Evolutionary conservation across 2,888 invertebrate genomes (phyloP).

Genomic region (Didymodactylos carnosus): DNA sequence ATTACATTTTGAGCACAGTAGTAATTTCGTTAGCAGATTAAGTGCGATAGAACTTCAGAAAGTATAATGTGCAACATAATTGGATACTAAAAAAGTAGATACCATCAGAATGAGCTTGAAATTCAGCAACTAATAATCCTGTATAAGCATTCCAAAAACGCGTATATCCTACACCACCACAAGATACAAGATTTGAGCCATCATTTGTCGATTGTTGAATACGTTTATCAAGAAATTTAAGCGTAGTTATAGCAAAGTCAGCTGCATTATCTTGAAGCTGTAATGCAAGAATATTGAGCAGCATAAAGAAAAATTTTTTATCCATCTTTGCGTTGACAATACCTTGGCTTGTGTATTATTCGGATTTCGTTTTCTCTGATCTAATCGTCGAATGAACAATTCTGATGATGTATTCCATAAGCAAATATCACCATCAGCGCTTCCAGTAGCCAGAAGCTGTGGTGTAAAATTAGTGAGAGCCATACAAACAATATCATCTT

Average conservation of each 20-base stretch:
- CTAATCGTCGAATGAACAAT: conserved; percentile 23
- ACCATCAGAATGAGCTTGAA: conserved; percentile 31
- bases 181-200: conserved; percentile 30
- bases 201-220: conserved; percentile 20
- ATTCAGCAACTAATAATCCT: conserved; percentile 26
- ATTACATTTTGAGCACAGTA: no score
- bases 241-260: conserved; percentile 25
- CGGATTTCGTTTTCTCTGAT: conserved; percentile 19
- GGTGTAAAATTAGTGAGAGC: conserved; percentile 22
- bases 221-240: conserved; percentile 25
- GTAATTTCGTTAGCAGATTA: neutral
- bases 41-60: no score
- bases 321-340: no score
- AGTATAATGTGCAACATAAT: no score
- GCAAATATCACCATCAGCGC: conserved; percentile 33
- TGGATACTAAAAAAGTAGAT: conserved; percentile 1
- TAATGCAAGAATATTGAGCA: neutral
- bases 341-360: neutral
- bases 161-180: conserved; percentile 34
- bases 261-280: conserved; percentile 9
- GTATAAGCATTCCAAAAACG: conserved; percentile 29
- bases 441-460: conserved; percentile 28
- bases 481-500: conserved; percentile 31
- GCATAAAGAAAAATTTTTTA: neutral
- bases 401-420: conserved; percentile 35